A percentile compares a stretch with the other conserved stretches of the same genome.
These are phyloP conservation scores for Meandrina meandrites DNA, from an alignment of 92 coral and sea anemone species.

Conservation along the genomic window DNA sequence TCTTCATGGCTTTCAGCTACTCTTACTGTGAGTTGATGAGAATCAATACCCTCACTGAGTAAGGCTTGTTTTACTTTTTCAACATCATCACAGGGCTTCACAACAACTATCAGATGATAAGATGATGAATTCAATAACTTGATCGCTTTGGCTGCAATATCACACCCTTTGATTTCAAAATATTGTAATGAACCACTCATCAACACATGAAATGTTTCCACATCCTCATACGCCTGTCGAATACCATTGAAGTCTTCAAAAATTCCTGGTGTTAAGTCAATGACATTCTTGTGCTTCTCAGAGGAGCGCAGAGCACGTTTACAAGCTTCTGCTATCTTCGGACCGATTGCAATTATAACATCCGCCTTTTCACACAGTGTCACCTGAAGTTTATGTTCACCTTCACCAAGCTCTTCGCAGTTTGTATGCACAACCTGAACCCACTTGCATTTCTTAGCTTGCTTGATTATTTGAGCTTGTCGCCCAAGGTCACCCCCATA, in stretches of 20 bases:
- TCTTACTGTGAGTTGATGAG: slow-evolving; percentile 3
- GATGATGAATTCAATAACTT: background rate
- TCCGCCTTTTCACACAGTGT: slow-evolving; percentile 39
- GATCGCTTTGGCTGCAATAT: slow-evolving; percentile 42
- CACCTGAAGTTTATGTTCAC: slow-evolving; percentile 5
- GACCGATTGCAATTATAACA: slow-evolving; percentile 23
- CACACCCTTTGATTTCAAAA: slow-evolving; percentile 34
- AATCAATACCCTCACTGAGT: background rate
- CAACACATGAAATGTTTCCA: slow-evolving; percentile 1
- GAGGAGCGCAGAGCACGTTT: background rate
- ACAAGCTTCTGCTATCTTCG: slow-evolving; percentile 10
- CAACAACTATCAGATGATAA: slow-evolving; percentile 10
- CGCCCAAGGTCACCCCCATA: slow-evolving; percentile 18
- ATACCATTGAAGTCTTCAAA: slow-evolving; percentile 8
- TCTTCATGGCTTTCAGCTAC: slow-evolving; percentile 10
- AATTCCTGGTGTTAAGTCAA: slow-evolving; percentile 29
- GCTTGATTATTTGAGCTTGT: slow-evolving; percentile 30
- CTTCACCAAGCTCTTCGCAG: slow-evolving; percentile 3
- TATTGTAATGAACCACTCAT: background rate
- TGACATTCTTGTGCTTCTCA: background rate
- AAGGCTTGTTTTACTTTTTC: background rate
- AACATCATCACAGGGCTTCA: background rate
- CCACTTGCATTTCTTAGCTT: slow-evolving; percentile 35
- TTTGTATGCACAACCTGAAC: slow-evolving; percentile 27
- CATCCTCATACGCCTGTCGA: background rate